Conservation (phyloP, 1,140 invertebrate species). For the Lepidurus arcticus region DNA sequence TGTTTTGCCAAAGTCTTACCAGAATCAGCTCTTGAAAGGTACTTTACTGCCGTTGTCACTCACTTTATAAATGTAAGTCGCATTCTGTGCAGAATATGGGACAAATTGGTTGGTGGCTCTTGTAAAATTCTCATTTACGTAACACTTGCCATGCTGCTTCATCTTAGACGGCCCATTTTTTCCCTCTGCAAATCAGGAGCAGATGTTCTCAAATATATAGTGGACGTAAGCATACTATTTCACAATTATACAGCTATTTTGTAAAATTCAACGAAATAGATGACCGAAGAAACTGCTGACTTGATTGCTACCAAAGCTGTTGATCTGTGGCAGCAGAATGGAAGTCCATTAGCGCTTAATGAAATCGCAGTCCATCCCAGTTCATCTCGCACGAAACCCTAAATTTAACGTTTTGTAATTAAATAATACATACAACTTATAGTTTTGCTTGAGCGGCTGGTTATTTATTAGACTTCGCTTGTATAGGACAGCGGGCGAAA, state of each 20-base stretch:
- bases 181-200: constrained; percentile 52
- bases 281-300: constrained; percentile 66
- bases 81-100: constrained; percentile 64
- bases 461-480: constrained; percentile 5
- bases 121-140: constrained; percentile 73
- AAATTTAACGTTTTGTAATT: neutral
- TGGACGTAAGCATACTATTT: constrained; percentile 52
- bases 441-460: constrained; percentile 19
- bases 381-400: constrained; percentile 8
- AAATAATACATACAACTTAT: constrained; percentile 23
- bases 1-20: constrained; percentile 73
- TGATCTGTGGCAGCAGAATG: constrained; percentile 64
- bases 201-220: constrained; percentile 56
- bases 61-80: constrained; percentile 26
- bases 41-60: constrained; percentile 38
- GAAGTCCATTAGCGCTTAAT: constrained; percentile 42
- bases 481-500: constrained; percentile 6
- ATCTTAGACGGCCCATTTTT: constrained; percentile 58
- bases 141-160: constrained; percentile 63
- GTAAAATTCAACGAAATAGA: constrained; percentile 46
- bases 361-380: constrained; percentile 31
- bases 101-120: constrained; percentile 77
- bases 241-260: constrained; percentile 33
- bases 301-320: constrained; percentile 71
- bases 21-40: constrained; percentile 69